Conservation (phyloP, 2,888 invertebrate genomes). For the Aethes cnicana region DNA sequence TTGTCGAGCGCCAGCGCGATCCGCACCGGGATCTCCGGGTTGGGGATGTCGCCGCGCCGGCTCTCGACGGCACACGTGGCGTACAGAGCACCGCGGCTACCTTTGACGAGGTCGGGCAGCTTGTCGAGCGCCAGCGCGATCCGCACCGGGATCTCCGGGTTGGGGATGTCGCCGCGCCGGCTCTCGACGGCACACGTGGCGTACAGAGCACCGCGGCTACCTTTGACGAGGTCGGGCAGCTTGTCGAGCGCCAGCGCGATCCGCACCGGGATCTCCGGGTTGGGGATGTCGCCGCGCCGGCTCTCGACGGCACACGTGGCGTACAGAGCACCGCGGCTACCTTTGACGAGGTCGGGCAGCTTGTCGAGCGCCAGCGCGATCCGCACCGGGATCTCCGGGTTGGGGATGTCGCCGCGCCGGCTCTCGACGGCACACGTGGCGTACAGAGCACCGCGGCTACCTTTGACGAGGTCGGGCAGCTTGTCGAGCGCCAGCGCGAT, state of each 20-base stretch:
- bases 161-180: too few relatives aligned
- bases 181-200: too few relatives aligned
- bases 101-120: conserved; percentile 90
- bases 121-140: conserved; percentile 91
- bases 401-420: too few relatives aligned
- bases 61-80: too few relatives aligned
- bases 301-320: too few relatives aligned
- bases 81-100: too few relatives aligned
- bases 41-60: too few relatives aligned
- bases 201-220: too few relatives aligned
- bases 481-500: conserved; percentile 85
- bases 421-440: too few relatives aligned
- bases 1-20: conserved; percentile 91
- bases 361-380: conserved; percentile 85
- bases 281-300: too few relatives aligned
- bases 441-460: too few relatives aligned
- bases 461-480: conserved; percentile 89
- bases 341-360: conserved; percentile 89
- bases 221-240: conserved; percentile 90
- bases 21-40: conserved; percentile 93
- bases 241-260: conserved; percentile 91
- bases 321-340: too few relatives aligned
- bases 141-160: conserved; percentile 93
- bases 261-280: conserved; percentile 93
- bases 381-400: conserved; percentile 72